phyloP scores from a whole-genome alignment of 2,797 vertebrate species.

The Coregonus ussuriensis region DNA sequence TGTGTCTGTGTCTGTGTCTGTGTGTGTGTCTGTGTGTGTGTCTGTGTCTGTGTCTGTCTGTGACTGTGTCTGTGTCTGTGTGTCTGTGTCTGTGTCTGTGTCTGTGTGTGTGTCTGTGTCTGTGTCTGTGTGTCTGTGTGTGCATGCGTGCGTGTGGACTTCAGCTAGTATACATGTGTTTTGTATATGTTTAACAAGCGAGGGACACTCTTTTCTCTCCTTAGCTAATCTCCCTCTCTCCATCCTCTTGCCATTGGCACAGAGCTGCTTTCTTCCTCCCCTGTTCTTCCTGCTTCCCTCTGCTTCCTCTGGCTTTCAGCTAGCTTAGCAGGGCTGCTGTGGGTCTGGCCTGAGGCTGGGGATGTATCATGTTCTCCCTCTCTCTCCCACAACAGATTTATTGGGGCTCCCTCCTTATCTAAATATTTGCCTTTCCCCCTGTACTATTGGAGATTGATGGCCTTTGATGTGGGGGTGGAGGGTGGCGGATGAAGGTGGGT shows the following conservation, averaged over 20 bases:
- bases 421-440: slow-evolving; percentile 85
- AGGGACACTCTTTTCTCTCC: too few species aligned
- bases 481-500: slow-evolving; percentile 53
- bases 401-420: slow-evolving; percentile 80
- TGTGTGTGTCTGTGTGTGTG: too few species aligned
- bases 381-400: slow-evolving; percentile 79
- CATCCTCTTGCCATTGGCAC: slow-evolving; percentile 47
- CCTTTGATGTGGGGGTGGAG: slow-evolving; percentile 72
- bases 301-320: slow-evolving; percentile 70
- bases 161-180: slow-evolving; percentile 34
- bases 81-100: too few species aligned
- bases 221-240: slow-evolving; percentile 27
- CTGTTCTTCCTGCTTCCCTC: slow-evolving; percentile 65
- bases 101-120: too few species aligned
- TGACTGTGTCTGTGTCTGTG: too few species aligned
- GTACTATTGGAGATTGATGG: slow-evolving; percentile 81
- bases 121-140: too few species aligned
- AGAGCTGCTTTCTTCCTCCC: slow-evolving; percentile 67
- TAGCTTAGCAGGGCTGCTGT: slow-evolving; percentile 65
- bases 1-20: too few species aligned
- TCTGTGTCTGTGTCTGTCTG: too few species aligned
- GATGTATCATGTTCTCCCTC: slow-evolving; percentile 71
- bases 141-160: slow-evolving; percentile 32
- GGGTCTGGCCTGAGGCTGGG: slow-evolving; percentile 55
- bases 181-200: slow-evolving; percentile 9